Conservation (phyloP, 2,113 vertebrate species). For the Coptodon rendalli region DNA sequence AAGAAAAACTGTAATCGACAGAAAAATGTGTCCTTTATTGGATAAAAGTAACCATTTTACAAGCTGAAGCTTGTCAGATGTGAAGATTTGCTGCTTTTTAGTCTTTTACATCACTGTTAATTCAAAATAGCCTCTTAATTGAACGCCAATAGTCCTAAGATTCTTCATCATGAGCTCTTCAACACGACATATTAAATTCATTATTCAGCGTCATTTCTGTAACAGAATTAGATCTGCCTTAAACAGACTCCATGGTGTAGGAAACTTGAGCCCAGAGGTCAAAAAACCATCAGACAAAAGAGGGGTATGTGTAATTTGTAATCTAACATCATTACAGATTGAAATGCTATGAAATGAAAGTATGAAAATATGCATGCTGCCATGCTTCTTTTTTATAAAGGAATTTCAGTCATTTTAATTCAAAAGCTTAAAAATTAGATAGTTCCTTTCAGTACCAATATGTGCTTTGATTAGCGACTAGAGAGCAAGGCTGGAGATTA, state of each 20-base stretch:
- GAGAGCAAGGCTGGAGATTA: neutral
- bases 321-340: neutral
- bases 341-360: neutral
- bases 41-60: neutral
- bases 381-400: neutral
- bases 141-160: neutral
- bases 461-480: neutral
- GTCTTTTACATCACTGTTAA: neutral
- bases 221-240: neutral
- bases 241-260: neutral
- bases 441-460: neutral
- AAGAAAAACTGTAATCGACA: neutral
- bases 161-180: neutral
- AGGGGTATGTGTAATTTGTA: neutral
- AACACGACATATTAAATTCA: neutral
- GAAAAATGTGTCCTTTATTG: accelerated
- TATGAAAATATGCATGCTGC: neutral
- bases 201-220: neutral
- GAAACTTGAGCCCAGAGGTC: neutral
- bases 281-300: neutral
- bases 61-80: neutral
- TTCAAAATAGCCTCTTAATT: neutral
- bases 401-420: neutral
- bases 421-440: neutral
- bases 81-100: neutral